phyloP scores from a whole-genome alignment of 2,888 invertebrate species.

The Rhamphomyia laevipes region DNA sequence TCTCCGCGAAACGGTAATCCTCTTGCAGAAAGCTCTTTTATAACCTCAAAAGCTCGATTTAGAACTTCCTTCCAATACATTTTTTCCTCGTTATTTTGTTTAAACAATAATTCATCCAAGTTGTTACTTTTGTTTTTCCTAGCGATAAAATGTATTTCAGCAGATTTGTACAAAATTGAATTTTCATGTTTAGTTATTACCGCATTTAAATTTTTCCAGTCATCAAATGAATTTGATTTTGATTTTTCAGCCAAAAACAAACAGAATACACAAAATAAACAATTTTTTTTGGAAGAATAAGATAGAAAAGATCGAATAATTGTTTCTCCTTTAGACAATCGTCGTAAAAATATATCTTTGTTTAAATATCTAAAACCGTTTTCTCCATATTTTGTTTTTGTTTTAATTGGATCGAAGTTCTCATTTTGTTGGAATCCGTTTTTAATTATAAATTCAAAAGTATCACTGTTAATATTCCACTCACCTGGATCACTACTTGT shows the following conservation, averaged over 20 bases:
- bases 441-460: neutral
- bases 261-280: neutral
- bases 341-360: too few species aligned
- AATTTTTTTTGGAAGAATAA: neutral
- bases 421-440: too few species aligned
- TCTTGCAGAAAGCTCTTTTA: slow-evolving; percentile 11
- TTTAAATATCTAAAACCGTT: too few species aligned
- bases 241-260: neutral
- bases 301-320: too few species aligned
- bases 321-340: too few species aligned
- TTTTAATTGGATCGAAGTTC: too few species aligned
- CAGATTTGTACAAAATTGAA: too few species aligned
- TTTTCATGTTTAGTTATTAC: too few species aligned
- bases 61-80: slow-evolving; percentile 4
- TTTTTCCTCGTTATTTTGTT: neutral
- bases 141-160: neutral
- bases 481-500: neutral
- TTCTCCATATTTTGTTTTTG: too few species aligned
- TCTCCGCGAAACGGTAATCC: slow-evolving; percentile 13
- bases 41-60: slow-evolving; percentile 7
- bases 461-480: neutral
- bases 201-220: too few species aligned
- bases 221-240: too few species aligned
- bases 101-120: neutral
- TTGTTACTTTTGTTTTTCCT: neutral